Percentiles rank a stretch among this genome's conserved stretches.
Evolutionary conservation across 2,113 vertebrate species (phyloP).

Genomic region (Elephas maximus): DNA sequence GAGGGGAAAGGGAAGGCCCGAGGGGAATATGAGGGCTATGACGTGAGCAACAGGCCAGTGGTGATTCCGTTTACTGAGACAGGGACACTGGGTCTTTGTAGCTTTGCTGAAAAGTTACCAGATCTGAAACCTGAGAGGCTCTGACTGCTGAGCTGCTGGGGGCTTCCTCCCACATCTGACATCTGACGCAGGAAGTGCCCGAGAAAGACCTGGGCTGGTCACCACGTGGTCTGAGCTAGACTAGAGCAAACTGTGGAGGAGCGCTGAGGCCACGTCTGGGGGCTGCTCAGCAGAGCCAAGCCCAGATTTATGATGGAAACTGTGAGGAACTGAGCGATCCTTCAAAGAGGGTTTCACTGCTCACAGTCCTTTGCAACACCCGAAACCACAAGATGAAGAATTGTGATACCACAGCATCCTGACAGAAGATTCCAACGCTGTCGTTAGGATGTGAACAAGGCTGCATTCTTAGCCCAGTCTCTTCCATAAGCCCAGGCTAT

Average conservation of each 20-base stretch:
- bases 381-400: neutral
- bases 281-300: neutral
- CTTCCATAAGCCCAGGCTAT: neutral
- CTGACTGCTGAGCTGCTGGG: rapidly evolving
- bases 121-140: neutral
- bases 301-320: neutral
- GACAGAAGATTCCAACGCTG: neutral
- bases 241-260: rapidly evolving
- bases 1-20: neutral
- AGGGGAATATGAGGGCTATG: neutral
- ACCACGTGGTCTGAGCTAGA: neutral
- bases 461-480: neutral
- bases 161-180: too few species aligned
- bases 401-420: neutral
- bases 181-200: rapidly evolving
- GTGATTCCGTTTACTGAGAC: neutral
- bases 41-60: too few species aligned
- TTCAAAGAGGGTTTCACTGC: neutral
- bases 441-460: neutral
- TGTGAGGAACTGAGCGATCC: neutral
- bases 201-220: neutral
- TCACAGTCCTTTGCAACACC: neutral
- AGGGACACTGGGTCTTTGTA: neutral
- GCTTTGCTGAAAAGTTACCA: neutral
- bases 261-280: neutral